Base-by-base conservation (phyloP, 2,888 invertebrate genomes). In the Podotricha telesiphe region DNA sequence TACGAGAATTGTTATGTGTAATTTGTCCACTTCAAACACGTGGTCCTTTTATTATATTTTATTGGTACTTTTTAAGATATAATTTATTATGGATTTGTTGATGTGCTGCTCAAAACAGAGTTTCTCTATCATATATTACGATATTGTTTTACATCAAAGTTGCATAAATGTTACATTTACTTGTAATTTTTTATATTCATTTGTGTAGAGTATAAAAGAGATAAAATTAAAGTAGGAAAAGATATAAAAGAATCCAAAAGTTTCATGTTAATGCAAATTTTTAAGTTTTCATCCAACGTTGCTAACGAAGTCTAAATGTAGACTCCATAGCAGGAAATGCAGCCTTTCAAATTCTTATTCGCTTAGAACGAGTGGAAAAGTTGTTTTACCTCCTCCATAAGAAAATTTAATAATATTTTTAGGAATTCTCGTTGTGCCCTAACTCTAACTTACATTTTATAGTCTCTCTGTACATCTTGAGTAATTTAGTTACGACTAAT, bases 371-470 rank as follows among this genome's bases (percentile, higher is more conserved):
- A 69, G 61, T 55, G 59, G 47, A 53, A 65, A 69, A 51, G 47
- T 65, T 59, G 53, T 55, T 40, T 22, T 51, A 53, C 50, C 20
- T 68, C 28, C 47, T 47, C 47, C 8, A 13, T 17, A 47, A 45
- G 55, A 69, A 65, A 69, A 53, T 65, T 65, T 69, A 69, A 69
- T 61, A 65, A 61, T 47, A 59, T 65, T 55, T 61, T 48, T 51
- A 53, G 65, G 48, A 45, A 65, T 53, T 65, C 37, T n/a, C 45
- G 2, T 22, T 50, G 42, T 45, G 20, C 34, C 37, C 47, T 45
- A 37, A 37, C 42, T 11, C 42, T 42, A 13, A 42, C 42, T 42
- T 37, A 37, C 1, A 1, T 42, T 42, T 42, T 13, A 42, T 7
- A 42, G 13, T 42, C 13, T 42, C 13, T 42, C 42, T 11, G 13